A percentile compares a stretch with the other conserved stretches of the same genome.
These are phyloP conservation scores for Aldrovandia affinis DNA, from an alignment of 2,797 vertebrate genomes.

Conservation along the genomic window DNA sequence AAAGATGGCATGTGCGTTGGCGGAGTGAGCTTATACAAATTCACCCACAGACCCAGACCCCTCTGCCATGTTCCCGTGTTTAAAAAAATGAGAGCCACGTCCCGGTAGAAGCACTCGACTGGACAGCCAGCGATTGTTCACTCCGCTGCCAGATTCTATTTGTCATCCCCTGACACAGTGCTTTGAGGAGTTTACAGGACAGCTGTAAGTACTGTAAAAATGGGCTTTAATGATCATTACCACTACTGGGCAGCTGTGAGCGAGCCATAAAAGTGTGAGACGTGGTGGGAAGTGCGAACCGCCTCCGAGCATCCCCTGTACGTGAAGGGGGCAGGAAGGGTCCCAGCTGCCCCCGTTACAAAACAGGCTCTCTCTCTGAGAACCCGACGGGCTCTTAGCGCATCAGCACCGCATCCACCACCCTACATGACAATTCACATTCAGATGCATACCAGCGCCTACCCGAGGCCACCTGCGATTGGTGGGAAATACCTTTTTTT, in stretches of 20 bases:
- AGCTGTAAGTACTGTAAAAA: slow-evolving; percentile 12
- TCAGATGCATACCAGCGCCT: not conserved
- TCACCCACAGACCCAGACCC: not conserved
- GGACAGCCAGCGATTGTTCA: slow-evolving; percentile 3
- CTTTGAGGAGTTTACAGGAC: slow-evolving; percentile 23
- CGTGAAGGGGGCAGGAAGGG: not conserved
- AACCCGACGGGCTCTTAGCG: not conserved
- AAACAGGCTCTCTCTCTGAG: not conserved
- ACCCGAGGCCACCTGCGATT: not conserved
- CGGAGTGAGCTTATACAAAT: slow-evolving; percentile 28
- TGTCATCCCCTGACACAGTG: slow-evolving; percentile 6
- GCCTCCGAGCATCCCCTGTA: not conserved
- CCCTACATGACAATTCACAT: not conserved
- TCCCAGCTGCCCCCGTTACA: not conserved
- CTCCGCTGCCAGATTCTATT: slow-evolving; percentile 7
- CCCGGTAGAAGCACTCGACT: slow-evolving; percentile 50
- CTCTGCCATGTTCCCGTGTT: not conserved
- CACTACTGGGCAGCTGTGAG: not conserved
- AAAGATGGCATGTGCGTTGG: slow-evolving; percentile 35
- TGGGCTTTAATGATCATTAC: slow-evolving; percentile 5
- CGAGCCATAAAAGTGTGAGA: not conserved
- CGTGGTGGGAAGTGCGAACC: not conserved
- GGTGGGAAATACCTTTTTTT: not conserved
- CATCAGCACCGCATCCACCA: not conserved
- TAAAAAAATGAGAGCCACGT: slow-evolving; percentile 24